Percentiles rank a stretch among this genome's conserved stretches.
Conservation (phyloP, 2,797 vertebrate genomes). For the Allenopithecus nigroviridis region DNA sequence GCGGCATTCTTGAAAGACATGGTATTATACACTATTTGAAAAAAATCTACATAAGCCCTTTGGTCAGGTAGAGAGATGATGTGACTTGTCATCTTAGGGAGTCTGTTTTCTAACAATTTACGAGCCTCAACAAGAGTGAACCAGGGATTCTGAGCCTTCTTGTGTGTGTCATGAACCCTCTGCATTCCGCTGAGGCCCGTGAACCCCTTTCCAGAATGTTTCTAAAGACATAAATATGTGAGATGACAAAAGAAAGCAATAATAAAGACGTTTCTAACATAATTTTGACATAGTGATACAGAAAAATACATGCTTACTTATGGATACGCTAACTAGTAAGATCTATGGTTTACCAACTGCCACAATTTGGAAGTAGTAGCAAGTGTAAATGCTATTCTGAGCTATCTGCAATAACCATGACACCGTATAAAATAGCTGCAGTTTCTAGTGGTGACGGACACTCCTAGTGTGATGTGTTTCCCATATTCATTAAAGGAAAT, state of each 20-base stretch:
- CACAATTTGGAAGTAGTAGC: too few species aligned
- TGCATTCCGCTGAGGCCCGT: background rate
- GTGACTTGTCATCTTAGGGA: background rate
- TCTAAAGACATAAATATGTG: background rate
- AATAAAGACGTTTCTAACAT: background rate
- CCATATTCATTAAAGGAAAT: background rate
- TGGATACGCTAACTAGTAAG: background rate
- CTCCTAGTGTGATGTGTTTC: background rate
- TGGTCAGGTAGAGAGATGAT: background rate
- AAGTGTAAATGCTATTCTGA: background rate
- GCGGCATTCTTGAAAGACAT: background rate
- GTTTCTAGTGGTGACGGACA: background rate
- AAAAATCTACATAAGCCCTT: background rate
- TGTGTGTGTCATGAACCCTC: background rate
- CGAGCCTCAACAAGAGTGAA: background rate
- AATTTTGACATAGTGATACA: background rate
- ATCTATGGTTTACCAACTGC: background rate
- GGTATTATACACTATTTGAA: background rate
- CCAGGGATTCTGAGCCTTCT: background rate
- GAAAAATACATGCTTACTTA: background rate
- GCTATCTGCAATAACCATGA: rapidly evolving
- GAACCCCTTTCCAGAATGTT: background rate
- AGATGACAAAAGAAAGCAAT: background rate
- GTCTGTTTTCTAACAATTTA: background rate
- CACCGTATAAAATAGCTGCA: background rate